phyloP scores from a whole-genome alignment of 2,113 vertebrate genomes.

The Cynopterus brachyotis region DNA sequence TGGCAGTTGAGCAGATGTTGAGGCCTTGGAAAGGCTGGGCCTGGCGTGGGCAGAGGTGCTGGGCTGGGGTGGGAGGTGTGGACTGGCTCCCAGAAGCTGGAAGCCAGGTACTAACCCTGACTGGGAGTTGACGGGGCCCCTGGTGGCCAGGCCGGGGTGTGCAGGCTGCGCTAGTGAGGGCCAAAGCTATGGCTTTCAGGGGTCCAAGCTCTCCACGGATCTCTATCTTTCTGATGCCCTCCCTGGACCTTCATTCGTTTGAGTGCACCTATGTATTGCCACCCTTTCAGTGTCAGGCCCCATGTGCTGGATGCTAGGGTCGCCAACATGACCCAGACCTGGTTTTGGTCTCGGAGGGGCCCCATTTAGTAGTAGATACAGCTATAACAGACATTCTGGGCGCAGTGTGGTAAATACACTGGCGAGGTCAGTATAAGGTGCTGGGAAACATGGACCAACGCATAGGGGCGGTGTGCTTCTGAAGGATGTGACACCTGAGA shows the following conservation, averaged over 20 bases:
- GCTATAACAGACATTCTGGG: not conserved
- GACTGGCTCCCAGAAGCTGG: not conserved
- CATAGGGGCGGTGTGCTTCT: not conserved
- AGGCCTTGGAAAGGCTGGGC: slow-evolving; percentile 68
- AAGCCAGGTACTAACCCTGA: not conserved
- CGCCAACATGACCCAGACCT: not conserved
- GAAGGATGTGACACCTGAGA: not conserved
- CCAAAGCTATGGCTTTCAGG: not conserved
- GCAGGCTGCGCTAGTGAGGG: not conserved
- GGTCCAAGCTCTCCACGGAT: not conserved
- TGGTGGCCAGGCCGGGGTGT: slow-evolving; percentile 49
- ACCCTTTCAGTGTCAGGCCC: not conserved
- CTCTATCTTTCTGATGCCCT: not conserved
- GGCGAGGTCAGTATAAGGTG: not conserved
- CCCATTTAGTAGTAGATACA: not conserved
- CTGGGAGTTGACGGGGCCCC: slow-evolving; percentile 27
- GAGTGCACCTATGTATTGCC: not conserved
- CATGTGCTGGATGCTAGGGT: not conserved
- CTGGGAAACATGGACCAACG: not conserved
- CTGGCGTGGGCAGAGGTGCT: not conserved
- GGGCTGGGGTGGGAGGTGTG: not conserved
- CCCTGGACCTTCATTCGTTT: not conserved
- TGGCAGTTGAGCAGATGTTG: slow-evolving; percentile 80
- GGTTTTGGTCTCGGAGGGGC: not conserved
- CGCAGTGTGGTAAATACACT: not conserved